Conservation (phyloP, 2,113 vertebrate genomes). For the Orycteropus afer region DNA sequence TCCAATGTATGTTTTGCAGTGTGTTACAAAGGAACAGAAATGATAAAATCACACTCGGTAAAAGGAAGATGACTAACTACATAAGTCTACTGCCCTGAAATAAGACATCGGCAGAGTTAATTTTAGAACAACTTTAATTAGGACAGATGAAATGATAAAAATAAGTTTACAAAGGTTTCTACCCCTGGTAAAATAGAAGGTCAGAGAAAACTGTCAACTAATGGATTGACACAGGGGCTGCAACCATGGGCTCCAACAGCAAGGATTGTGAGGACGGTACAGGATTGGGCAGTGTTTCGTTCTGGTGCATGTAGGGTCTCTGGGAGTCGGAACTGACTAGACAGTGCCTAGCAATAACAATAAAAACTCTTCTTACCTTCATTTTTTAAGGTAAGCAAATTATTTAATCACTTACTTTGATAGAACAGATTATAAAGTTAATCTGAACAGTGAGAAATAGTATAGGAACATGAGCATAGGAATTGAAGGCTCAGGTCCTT, state of each 20-base stretch:
- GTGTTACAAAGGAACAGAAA: not conserved
- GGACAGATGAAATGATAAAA: not conserved
- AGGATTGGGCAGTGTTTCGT: too few relatives aligned
- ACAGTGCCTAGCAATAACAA: too few relatives aligned
- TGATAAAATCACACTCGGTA: not conserved
- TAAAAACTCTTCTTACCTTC: not conserved
- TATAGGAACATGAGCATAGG: not conserved
- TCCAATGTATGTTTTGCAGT: not conserved
- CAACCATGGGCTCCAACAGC: too few relatives aligned
- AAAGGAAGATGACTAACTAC: not conserved
- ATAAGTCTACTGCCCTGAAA: not conserved
- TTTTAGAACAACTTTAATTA: not conserved
- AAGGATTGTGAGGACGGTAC: too few relatives aligned
- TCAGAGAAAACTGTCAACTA: too few relatives aligned
- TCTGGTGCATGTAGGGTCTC: too few relatives aligned
- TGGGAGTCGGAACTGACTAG: too few relatives aligned
- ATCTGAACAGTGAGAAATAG: not conserved
- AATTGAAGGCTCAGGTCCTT: not conserved
- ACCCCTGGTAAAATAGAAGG: too few relatives aligned
- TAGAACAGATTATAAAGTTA: not conserved
- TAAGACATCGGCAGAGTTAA: not conserved
- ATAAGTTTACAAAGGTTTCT: not conserved
- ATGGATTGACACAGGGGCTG: too few relatives aligned
- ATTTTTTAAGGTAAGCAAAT: not conserved
- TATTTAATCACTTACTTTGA: not conserved